These are phyloP conservation scores for Enteromius anoplus DNA, from an alignment of 2,797 vertebrate genomes.

Conservation along the genomic window DNA sequence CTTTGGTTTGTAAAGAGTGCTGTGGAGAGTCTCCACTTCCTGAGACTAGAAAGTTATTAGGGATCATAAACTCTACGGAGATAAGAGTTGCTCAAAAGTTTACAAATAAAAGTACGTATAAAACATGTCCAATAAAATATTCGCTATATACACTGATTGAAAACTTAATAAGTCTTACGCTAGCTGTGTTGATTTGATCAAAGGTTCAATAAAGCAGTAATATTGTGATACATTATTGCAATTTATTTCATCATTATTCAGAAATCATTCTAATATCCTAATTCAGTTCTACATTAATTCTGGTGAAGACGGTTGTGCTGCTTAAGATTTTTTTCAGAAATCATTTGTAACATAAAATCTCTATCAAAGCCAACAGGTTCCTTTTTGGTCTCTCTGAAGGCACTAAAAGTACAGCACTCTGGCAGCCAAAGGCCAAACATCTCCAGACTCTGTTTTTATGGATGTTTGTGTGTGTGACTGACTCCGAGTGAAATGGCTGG, in stretches of 20 bases:
- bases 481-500: constrained; percentile 51
- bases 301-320: neutral
- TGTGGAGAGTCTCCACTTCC: neutral
- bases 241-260: neutral
- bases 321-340: neutral
- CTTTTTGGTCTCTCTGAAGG: constrained; percentile 89
- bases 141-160: too few relatives aligned
- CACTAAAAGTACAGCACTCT: constrained; percentile 73
- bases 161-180: neutral
- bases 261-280: neutral
- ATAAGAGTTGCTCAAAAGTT: constrained; percentile 43
- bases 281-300: neutral
- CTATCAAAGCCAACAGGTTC: constrained; percentile 85
- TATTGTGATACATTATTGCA: neutral
- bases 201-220: neutral
- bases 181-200: neutral
- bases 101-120: neutral
- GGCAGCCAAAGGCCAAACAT: constrained; percentile 73
- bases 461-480: constrained; percentile 13
- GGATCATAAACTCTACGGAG: constrained; percentile 41
- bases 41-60: constrained; percentile 5
- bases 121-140: neutral
- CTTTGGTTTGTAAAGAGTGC: constrained; percentile 53
- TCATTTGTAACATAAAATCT: neutral
- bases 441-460: constrained; percentile 17